Percentiles rank a stretch among this genome's conserved stretches.
phyloP scores from a whole-genome alignment of 2,797 vertebrate genomes.

The Gallirallus australis region DNA sequence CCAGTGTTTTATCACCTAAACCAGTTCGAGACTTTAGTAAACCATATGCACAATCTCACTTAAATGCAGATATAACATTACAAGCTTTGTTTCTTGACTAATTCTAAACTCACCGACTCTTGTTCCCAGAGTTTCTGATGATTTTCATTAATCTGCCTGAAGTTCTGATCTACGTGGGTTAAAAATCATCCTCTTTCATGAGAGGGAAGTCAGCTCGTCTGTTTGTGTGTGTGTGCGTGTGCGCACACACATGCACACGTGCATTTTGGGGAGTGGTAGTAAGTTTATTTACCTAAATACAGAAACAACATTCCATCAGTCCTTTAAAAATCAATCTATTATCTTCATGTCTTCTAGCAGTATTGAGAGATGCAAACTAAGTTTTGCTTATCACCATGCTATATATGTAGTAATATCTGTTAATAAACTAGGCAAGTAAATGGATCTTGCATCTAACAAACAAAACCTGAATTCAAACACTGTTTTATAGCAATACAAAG shows the following conservation, averaged over 20 bases:
- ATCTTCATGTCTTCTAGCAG: not conserved
- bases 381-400: not conserved
- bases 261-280: fast-evolving
- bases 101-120: not conserved
- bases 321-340: not conserved
- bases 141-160: not conserved
- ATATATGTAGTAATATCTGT: fast-evolving
- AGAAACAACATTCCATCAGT: not conserved
- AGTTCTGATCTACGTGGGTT: not conserved
- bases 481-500: not conserved
- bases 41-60: not conserved
- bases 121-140: not conserved
- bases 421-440: not conserved
- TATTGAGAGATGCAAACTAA: not conserved
- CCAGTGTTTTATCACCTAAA: not conserved
- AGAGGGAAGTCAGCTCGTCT: fast-evolving
- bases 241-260: too few species aligned
- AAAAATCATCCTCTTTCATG: not conserved
- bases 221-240: fast-evolving
- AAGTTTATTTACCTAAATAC: not conserved
- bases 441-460: not conserved
- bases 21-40: not conserved
- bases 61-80: not conserved
- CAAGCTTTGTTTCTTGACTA: not conserved
- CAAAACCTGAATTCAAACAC: not conserved